phyloP scores from a whole-genome alignment of 2,113 vertebrate genomes.

The Pygoscelis antarcticus region DNA sequence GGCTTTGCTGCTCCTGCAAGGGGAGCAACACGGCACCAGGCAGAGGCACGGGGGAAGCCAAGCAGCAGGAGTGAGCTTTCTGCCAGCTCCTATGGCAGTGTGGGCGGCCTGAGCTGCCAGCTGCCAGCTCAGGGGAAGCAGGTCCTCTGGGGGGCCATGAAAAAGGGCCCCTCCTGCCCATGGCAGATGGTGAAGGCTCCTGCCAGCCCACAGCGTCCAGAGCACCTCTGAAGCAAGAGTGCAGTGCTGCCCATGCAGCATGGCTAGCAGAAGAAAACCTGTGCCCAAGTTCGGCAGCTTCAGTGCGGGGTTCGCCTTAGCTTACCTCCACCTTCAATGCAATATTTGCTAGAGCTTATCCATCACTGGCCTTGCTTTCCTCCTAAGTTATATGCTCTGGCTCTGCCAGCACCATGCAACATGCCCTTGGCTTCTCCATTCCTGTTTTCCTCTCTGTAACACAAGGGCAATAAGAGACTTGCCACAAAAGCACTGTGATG shows the following conservation, averaged over 20 bases:
- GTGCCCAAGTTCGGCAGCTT: background rate
- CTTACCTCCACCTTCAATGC: background rate
- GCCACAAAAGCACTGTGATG: background rate
- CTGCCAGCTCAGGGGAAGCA: background rate
- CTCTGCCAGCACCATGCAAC: background rate
- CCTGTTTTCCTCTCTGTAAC: background rate
- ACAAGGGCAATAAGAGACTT: accelerated
- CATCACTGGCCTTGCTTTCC: background rate
- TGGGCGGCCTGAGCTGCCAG: background rate
- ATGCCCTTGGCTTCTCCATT: background rate
- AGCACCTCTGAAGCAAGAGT: background rate
- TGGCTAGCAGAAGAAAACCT: background rate
- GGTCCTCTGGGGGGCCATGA: accelerated
- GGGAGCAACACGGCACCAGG: accelerated
- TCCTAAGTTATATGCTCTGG: background rate
- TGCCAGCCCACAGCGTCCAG: background rate
- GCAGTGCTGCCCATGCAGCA: background rate
- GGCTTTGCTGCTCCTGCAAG: background rate
- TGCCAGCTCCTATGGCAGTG: background rate
- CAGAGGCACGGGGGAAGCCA: accelerated
- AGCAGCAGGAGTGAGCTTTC: background rate
- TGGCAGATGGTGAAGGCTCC: background rate
- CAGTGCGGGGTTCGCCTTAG: background rate
- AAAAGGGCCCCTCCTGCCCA: background rate
- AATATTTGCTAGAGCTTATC: background rate